Evolutionary conservation across 2,888 invertebrate genomes (phyloP).

Genomic region (Automeris io): DNA sequence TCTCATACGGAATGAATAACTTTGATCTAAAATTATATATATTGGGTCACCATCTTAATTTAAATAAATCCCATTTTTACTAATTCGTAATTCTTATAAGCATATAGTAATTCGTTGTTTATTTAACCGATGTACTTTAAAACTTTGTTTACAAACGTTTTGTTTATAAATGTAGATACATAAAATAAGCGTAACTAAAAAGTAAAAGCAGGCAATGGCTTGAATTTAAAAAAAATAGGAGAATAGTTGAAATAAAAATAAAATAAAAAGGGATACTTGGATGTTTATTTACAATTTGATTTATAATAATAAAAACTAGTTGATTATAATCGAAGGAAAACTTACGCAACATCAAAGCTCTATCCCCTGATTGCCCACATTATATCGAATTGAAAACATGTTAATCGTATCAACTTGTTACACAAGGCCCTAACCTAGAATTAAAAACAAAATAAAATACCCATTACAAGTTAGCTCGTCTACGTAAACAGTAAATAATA

Average conservation of each 20-base stretch:
- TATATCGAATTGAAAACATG: conserved; percentile 58
- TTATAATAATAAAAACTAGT: conserved; percentile 68
- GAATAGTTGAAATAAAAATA: conserved; percentile 57
- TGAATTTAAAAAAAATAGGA: conserved; percentile 3
- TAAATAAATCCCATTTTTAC: too few relatives aligned
- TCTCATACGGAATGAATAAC: too few relatives aligned
- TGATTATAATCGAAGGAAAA: conserved; percentile 69
- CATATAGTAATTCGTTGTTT: too few relatives aligned
- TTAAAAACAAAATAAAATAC: conserved; percentile 67
- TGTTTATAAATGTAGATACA: too few relatives aligned
- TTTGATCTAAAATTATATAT: too few relatives aligned
- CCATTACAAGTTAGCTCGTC: conserved; percentile 49
- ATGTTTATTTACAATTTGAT: conserved; percentile 75
- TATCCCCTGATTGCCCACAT: conserved; percentile 62
- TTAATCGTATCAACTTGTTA: conserved; percentile 55
- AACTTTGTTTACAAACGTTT: too few relatives aligned
- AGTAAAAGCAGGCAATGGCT: neutral
- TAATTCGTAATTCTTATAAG: too few relatives aligned
- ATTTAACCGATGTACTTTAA: too few relatives aligned
- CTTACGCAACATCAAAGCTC: conserved; percentile 61
- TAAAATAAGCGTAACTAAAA: neutral
- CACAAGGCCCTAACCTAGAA: conserved; percentile 58
- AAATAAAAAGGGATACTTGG: conserved; percentile 73
- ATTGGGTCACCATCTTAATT: too few relatives aligned
- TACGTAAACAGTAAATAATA: conserved; percentile 15